Base-by-base conservation (phyloP, 64 coral and sea anemone genomes). In the Montipora cactus region DNA sequence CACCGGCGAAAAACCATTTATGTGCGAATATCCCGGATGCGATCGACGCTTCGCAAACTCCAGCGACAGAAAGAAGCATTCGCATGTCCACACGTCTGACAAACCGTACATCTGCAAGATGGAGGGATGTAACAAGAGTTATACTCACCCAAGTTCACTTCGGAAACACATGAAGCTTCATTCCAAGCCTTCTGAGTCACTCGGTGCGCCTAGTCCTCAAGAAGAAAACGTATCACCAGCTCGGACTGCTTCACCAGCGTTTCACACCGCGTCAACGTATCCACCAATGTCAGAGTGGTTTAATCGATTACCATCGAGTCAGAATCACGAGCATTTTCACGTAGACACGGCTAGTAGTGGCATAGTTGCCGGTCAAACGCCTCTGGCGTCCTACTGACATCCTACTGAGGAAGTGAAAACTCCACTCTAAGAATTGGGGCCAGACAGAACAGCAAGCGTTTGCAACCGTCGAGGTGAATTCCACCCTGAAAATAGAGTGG, bases 71-170 rank as follows among this genome's bases (percentile, higher is more conserved):
- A 98, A 98, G 88, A 98, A 98, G 79, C 96, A 98, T 4, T 98
- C 96, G 5, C 96, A 98, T 51, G 96, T 98, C 48, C 96, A 98
- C 14, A 98, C 96, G 59, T 98, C 96, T 18, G 96, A 98, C 50
- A 98, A 98, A 79, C 96, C 96, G 25, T 98, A 98, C 86, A 98
- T 98, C 75, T 98, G 96, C 93, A 98, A 98, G 57, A 79, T 98
- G 1, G 96, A 98, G 5, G 96, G 96, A 67, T 98, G 96, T 76
- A 98, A 98, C 67, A 98, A 98, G 78, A 98, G 96, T n/a, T 98
- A 98, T 67, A 98, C 96, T 8, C 96, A 98, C 47, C 96, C 96
- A 11, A 98, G 96, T 49, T 97, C 95, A 10, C 75, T 97, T 67
- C 84, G 95, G 74, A 97, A 97, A 62, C 95, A 97, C 82, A 97